phyloP scores from a whole-genome alignment of 2,888 invertebrate species.

The Drosophila planitibia region DNA sequence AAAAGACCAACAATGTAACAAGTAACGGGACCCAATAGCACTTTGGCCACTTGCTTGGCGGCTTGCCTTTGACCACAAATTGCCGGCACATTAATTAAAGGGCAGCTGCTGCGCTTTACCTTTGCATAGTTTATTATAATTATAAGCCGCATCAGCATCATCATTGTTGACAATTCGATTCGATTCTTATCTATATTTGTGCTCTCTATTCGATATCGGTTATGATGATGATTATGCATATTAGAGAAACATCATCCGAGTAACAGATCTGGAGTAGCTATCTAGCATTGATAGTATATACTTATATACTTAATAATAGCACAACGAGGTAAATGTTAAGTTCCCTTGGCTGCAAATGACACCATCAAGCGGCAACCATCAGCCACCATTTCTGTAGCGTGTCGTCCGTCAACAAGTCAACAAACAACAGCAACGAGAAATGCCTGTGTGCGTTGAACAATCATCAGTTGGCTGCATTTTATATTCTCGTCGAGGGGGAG shows the following conservation, averaged over 20 bases:
- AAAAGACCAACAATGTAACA: constrained; percentile 52
- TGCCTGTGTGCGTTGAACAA: neutral
- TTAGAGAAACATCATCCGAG: neutral
- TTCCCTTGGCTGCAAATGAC: constrained; percentile 10
- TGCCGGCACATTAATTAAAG: constrained; percentile 55
- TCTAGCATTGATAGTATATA: neutral
- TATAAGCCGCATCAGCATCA: constrained; percentile 6
- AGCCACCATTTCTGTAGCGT: constrained; percentile 4
- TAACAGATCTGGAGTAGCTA: neutral
- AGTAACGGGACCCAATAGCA: constrained; percentile 32
- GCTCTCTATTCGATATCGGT: neutral
- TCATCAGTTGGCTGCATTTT: neutral
- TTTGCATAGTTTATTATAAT: constrained; percentile 14
- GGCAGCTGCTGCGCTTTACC: constrained; percentile 27
- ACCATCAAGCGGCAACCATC: neutral
- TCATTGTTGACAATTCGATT: constrained; percentile 12
- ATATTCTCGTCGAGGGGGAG: neutral
- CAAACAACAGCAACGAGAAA: neutral
- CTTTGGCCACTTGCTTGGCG: constrained; percentile 1
- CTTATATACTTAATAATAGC: neutral
- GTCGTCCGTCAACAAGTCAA: constrained; percentile 9
- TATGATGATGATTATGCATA: neutral
- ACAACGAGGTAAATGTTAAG: neutral
- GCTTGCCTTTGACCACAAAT: constrained; percentile 42
- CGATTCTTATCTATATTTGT: constrained; percentile 6